Evolutionary conservation across 2,888 invertebrate species (phyloP), one percentile per base, ranked within the genome.

Genomic region (Standfussiana lucernea): DNA sequence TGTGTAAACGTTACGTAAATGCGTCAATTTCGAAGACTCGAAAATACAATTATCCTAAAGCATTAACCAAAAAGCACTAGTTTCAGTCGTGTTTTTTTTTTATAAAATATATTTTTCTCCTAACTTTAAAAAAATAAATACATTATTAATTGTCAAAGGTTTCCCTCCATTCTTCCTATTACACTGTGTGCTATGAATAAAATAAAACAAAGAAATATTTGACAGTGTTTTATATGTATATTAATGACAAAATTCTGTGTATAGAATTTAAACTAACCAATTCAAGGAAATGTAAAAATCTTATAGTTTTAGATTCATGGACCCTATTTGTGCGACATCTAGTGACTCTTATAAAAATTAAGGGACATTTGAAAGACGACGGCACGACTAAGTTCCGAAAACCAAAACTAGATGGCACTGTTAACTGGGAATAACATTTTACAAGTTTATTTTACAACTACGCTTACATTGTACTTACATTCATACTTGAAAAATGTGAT

Each of bases 241-340:
- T n/a, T 45, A n/a, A 21, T 37, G 0, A 6, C 28, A 15, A 32
- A 67, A 37, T 37, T 21, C 1, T 42, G 24, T 18, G 42, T 1
- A 0, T 21, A 47, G 3, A 35, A 18, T 71, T n/a, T n/a, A 21
- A 35, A 5, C 7, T 47, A 15, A 35, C 18, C n/a, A n/a, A n/a
- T 35, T 13, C 13, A 71, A 13, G 45, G 66, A 45, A 35, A 15
- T 24, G 0, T 18, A 45, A 35, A 64, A 45, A n/a, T 15, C 15
- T 5, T 21, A 50, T 8, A 50, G 21, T 50, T 50, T 50, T 1
- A 10, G 24, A 50, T 21, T 24, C 4, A 15, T n/a, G 40, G 18
- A 15, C 21, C 18, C 28, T 24, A 18, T 66, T n/a, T 32, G 53
- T 53, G 68, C 75, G 75, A 50, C 71, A 69, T 70, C 74, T 74